A percentile compares a stretch with the other conserved stretches of the same genome.
Conservation (phyloP, 2,113 vertebrate genomes). For the Stegostoma tigrinum region DNA sequence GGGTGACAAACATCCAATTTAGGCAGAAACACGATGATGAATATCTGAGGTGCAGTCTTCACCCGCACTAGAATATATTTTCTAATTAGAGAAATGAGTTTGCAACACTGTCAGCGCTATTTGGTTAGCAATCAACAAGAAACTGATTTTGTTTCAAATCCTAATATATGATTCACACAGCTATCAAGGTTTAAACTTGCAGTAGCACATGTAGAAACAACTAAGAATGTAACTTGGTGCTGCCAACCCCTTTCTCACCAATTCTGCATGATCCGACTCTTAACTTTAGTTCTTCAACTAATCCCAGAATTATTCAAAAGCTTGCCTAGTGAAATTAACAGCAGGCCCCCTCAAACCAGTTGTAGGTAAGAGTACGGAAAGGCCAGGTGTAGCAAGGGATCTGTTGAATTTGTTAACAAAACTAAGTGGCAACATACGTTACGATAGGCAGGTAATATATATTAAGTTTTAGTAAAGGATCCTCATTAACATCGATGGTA, state of each 20-base stretch:
- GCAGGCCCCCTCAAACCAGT: neutral
- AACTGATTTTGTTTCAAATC: constrained; percentile 17
- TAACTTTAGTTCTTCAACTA: constrained; percentile 13
- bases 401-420: neutral
- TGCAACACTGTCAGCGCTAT: neutral
- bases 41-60: neutral
- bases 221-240: neutral
- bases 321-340: neutral
- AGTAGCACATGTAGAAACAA: neutral
- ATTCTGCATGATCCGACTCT: neutral
- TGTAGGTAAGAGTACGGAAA: neutral
- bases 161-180: neutral
- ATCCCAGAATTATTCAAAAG: neutral
- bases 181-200: neutral
- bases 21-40: neutral
- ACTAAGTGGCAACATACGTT: neutral
- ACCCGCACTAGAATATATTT: neutral
- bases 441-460: neutral
- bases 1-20: neutral
- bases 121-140: constrained; percentile 2
- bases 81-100: neutral
- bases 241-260: neutral
- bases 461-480: neutral
- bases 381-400: neutral
- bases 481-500: neutral